Percentiles rank a stretch among this genome's conserved stretches.
These are phyloP conservation scores for Crenuchus spilurus DNA, from an alignment of 2,797 vertebrate species.

Conservation along the genomic window DNA sequence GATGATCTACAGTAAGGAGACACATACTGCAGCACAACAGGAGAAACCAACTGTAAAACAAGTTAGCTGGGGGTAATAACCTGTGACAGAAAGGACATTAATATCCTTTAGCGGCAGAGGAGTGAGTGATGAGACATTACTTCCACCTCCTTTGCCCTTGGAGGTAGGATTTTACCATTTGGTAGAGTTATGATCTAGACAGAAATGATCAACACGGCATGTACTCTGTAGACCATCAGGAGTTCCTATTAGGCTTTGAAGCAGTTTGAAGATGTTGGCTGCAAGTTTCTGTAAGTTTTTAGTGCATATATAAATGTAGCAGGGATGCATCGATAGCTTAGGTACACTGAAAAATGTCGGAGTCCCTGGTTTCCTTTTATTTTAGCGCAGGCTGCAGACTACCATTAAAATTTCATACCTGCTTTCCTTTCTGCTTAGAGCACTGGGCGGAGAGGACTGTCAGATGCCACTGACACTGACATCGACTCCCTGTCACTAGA, in stretches of 20 bases:
- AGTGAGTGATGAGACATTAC: conserved; percentile 10
- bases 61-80: conserved; percentile 2
- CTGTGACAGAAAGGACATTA: conserved; percentile 13
- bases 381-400: not conserved
- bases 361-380: conserved; percentile 16
- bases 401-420: conserved; percentile 43
- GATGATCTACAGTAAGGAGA: conserved; percentile 20
- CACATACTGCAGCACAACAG: conserved; percentile 7
- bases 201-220: not conserved
- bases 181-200: conserved; percentile 26
- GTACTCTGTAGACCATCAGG: not conserved
- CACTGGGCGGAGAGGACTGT: not conserved
- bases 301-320: not conserved
- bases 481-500: conserved; percentile 1
- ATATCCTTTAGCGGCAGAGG: conserved; percentile 24
- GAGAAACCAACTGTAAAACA: conserved; percentile 9
- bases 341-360: conserved; percentile 12
- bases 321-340: not conserved
- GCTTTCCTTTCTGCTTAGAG: conserved; percentile 27
- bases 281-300: not conserved
- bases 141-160: conserved; percentile 33
- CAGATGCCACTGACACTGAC: conserved; percentile 23
- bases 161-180: conserved; percentile 16
- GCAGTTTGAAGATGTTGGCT: no score
- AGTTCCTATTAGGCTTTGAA: not conserved